Base-by-base conservation (phyloP, 2,888 invertebrate genomes). In the Microctonus brassicae region DNA sequence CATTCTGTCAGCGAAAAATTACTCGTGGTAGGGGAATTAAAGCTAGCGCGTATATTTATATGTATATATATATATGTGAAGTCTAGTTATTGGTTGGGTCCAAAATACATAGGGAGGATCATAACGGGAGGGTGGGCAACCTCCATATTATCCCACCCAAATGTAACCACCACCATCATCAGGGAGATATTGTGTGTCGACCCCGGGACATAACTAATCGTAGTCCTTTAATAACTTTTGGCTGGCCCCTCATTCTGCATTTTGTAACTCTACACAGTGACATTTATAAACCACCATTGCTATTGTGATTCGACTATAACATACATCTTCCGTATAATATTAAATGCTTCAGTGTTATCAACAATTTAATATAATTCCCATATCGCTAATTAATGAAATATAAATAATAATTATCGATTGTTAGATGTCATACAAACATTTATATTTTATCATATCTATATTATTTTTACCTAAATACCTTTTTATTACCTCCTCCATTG, bases 281-380 rank as follows among this genome's bases (percentile, higher is more conserved):
- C 77, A 76, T 75, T 77, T 75, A 76, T 77, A 73, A 77, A 76
- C 75, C 73, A 70, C 71, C 69, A 65, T 80, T 80, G 83, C 84
- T 82, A 81, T 77, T 81, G 83, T 84, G 81, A 83, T 84, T 86
- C 83, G 84, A 86, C 85, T 84, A 81, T 80, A 81, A 81, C 85
- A 84, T 81, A 84, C 86, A 85, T 85, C 82, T 75, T 65, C 52
- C 58, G 9, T 10, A 76, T 86, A 84, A 86, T 86, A 83, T 82
- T 74, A 70, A 69, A 76, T 75, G 75, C 78, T 76, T 75, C 72
- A 76, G 74, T 79, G 80, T 82, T 81, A 78, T 61, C 39, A 69
- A 69, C 36, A 36, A 62, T 29, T 29, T 29, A 29, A 29, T 29
- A 11, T 22, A 66, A 55, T 22, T 24, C 22, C 1, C 13, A 33